phyloP scores from a whole-genome alignment of 1,140 invertebrate genomes.

The Mylabris phalerata region DNA sequence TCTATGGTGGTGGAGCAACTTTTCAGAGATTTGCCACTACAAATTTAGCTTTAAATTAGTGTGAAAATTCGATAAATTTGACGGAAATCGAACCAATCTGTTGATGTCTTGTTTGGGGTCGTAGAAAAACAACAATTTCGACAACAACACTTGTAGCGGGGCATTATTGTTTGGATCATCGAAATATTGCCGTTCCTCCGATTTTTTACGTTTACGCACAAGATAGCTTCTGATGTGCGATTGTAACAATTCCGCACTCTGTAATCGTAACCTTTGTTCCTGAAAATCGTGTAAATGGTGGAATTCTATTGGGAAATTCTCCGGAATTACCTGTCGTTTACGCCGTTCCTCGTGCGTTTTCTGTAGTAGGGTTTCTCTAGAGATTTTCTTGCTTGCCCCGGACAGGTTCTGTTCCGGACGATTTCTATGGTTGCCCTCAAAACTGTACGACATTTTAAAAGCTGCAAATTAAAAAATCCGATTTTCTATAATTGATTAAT shows the following conservation, averaged over 20 bases:
- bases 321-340: slow-evolving; percentile 67
- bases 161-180: slow-evolving; percentile 49
- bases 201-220: slow-evolving; percentile 58
- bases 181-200: slow-evolving; percentile 59
- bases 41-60: slow-evolving; percentile 16
- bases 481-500: background rate
- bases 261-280: slow-evolving; percentile 59
- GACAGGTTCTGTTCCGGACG: slow-evolving; percentile 85
- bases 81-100: slow-evolving; percentile 56
- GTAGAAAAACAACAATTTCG: slow-evolving; percentile 72
- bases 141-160: slow-evolving; percentile 50
- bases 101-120: slow-evolving; percentile 56
- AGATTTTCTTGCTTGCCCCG: slow-evolving; percentile 73
- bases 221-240: slow-evolving; percentile 71
- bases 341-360: slow-evolving; percentile 76
- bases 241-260: slow-evolving; percentile 69
- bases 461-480: slow-evolving; percentile 22
- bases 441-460: slow-evolving; percentile 62
- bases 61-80: slow-evolving; percentile 3
- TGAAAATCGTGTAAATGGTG: slow-evolving; percentile 33
- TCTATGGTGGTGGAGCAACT: slow-evolving; percentile 52
- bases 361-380: slow-evolving; percentile 67
- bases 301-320: slow-evolving; percentile 42
- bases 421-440: slow-evolving; percentile 85
- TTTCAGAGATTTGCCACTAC: slow-evolving; percentile 53